Base-by-base conservation (phyloP, 2,888 invertebrate genomes). In the Tribolium freemani region DNA sequence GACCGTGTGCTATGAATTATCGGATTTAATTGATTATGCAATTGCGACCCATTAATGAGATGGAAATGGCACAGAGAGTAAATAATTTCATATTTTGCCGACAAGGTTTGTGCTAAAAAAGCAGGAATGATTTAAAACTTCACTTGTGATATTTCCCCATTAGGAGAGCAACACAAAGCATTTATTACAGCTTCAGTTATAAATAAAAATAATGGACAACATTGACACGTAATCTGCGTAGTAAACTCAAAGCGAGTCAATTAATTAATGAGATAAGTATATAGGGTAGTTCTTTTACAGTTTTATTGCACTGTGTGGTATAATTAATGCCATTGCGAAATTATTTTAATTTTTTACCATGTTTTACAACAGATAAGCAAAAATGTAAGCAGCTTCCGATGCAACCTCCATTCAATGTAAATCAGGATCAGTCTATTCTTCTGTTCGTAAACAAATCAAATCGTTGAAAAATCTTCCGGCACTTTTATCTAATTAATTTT, bases 21-120 rank as follows among this genome's bases (percentile, higher is more conserved):
- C 10, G 30, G 60, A 60, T 48, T 60, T 60, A 46, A 60, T 60
- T 60, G 60, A 60, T 60, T 60, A 60, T 60, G 48, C 60, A 48
- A 60, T 48, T 60, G 48, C 46, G 60, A 46, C 20, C 48, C 48
- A 60, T 60, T 60, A 46, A 60, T 60, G 60, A 21, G 46, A 48
- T 60, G 60, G 60, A 60, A 60, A 58, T 58, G 26, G 10, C 26
- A 21, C 21, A 46, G 60, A 46, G 44, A 44, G 44, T 44, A 60
- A 60, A 57, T 57, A 38, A 46, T 46, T 60, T 60, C 46, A 46
- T 46, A 60, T 45, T 60, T 54, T 4, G 54, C 31, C 26, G 54
- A 54, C 54, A 54, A 54, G 54, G 54, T 54, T 54, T 11, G 3
- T 11, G 10, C 30, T 21, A 54, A 54, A 54, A 54, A 54, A 48